Percentiles rank a stretch among this genome's conserved stretches.
phyloP scores from a whole-genome alignment of 2,113 vertebrate species.

The Psittacula cyanocephala region DNA sequence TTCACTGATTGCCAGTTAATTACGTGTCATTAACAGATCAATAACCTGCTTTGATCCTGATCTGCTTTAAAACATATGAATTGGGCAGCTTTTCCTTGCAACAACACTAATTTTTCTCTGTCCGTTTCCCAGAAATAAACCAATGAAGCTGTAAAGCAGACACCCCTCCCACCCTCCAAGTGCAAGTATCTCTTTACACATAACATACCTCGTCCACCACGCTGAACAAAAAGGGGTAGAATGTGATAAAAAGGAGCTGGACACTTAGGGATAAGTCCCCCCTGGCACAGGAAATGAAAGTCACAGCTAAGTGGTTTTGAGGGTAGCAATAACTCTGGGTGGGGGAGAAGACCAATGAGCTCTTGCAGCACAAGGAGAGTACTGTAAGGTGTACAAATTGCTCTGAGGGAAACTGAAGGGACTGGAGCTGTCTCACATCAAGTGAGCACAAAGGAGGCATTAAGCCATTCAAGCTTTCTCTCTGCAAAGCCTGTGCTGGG shows the following conservation, averaged over 20 bases:
- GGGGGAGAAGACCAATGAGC: not conserved
- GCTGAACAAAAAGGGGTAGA: not conserved
- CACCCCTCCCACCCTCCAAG: not conserved
- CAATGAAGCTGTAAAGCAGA: not conserved
- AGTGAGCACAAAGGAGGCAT: not conserved
- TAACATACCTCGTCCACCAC: accelerated
- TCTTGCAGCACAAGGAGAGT: not conserved
- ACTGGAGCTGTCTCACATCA: accelerated
- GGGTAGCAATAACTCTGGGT: not conserved
- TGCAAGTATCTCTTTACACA: not conserved
- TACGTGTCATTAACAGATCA: conserved; percentile 1
- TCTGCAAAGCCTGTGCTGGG: not conserved
- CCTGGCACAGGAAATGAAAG: not conserved
- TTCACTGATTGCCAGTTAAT: conserved; percentile 29
- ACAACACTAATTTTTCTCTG: not conserved
- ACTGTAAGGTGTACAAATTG: not conserved
- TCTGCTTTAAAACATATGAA: not conserved
- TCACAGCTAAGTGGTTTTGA: not conserved
- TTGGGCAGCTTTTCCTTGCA: not conserved
- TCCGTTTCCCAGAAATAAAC: not conserved
- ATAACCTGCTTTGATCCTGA: conserved; percentile 6
- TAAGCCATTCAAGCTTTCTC: not conserved
- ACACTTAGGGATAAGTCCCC: not conserved
- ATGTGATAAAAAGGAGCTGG: not conserved
- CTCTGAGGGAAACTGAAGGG: not conserved